phyloP scores from a whole-genome alignment of 2,797 vertebrate genomes.

The Arvicola amphibius region DNA sequence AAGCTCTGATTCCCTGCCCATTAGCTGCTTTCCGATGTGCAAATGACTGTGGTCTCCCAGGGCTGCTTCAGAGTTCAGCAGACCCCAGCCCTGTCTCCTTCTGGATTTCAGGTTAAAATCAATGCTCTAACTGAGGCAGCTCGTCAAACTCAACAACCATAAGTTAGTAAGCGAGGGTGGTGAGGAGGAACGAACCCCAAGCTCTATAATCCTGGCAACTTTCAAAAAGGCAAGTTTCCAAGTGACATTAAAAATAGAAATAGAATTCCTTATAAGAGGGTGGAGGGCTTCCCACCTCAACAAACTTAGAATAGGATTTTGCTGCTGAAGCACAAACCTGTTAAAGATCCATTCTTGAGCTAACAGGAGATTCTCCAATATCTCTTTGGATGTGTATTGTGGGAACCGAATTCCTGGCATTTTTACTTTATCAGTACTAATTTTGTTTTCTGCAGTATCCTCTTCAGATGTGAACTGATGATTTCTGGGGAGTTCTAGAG shows the following conservation, averaged over 20 bases:
- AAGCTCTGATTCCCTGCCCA: constrained; percentile 29
- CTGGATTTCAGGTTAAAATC: constrained; percentile 65
- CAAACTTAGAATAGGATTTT: constrained; percentile 70
- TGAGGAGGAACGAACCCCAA: not conserved
- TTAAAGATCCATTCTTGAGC: constrained; percentile 74
- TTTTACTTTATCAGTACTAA: constrained; percentile 61
- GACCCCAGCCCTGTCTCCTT: constrained; percentile 21
- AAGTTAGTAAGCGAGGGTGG: not conserved
- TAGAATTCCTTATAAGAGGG: constrained; percentile 59
- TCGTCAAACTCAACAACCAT: constrained; percentile 38
- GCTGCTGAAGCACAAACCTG: constrained; percentile 74
- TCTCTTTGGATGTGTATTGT: constrained; percentile 64
- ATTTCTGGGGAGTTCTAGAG: constrained; percentile 68
- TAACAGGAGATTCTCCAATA: constrained; percentile 75
- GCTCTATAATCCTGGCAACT: constrained; percentile 44
- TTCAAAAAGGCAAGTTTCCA: constrained; percentile 51
- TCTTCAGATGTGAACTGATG: constrained; percentile 62
- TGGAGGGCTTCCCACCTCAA: constrained; percentile 58
- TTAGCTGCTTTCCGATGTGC: constrained; percentile 68
- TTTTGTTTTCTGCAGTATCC: not conserved
- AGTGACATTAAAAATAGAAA: constrained; percentile 64
- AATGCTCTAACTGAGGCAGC: constrained; percentile 52
- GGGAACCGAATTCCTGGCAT: constrained; percentile 66
- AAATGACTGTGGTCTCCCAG: constrained; percentile 59
- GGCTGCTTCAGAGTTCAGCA: constrained; percentile 49